Conservation (phyloP, 53 echinoderm and acorn worm genomes). For the Luidia sarsii region DNA sequence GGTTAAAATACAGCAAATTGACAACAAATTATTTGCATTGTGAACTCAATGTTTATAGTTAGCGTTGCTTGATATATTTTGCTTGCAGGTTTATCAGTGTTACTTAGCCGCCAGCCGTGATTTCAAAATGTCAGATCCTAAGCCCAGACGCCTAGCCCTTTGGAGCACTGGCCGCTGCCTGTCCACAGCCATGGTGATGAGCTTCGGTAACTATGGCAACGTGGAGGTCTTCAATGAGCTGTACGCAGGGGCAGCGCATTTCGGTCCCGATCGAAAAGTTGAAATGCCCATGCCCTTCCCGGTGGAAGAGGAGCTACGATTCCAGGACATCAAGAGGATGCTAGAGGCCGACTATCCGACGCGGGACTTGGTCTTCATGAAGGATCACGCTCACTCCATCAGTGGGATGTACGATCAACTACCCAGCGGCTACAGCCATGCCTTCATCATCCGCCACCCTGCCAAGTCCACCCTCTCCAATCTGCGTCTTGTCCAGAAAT, state of each 20-base stretch:
- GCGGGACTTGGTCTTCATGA: constrained; percentile 12
- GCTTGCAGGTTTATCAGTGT: too few relatives aligned
- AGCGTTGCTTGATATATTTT: too few relatives aligned
- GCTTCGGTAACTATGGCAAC: constrained; percentile 37
- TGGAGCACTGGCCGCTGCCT: constrained; percentile 3
- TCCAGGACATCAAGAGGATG: not conserved
- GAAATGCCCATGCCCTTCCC: not conserved
- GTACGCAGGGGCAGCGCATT: constrained; percentile 7
- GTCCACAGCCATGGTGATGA: constrained; percentile 43
- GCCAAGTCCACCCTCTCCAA: not conserved
- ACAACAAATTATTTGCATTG: too few relatives aligned
- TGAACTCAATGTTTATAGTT: too few relatives aligned
- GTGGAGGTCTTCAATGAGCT: constrained; percentile 45
- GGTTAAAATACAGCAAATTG: too few relatives aligned
- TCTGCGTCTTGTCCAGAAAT: not conserved
- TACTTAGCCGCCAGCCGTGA: not conserved
- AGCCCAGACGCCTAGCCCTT: constrained; percentile 20
- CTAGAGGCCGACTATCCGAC: constrained; percentile 15
- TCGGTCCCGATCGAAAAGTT: constrained; percentile 6
- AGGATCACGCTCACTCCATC: constrained; percentile 5
- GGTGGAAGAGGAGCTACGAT: constrained; percentile 10
- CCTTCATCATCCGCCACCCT: constrained; percentile 26
- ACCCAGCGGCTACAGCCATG: constrained; percentile 4
- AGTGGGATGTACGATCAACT: constrained; percentile 2
- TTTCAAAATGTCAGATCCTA: not conserved